These are phyloP conservation scores for Hypena proboscidalis DNA, from an alignment of 2,888 invertebrate genomes.

Conservation along the genomic window DNA sequence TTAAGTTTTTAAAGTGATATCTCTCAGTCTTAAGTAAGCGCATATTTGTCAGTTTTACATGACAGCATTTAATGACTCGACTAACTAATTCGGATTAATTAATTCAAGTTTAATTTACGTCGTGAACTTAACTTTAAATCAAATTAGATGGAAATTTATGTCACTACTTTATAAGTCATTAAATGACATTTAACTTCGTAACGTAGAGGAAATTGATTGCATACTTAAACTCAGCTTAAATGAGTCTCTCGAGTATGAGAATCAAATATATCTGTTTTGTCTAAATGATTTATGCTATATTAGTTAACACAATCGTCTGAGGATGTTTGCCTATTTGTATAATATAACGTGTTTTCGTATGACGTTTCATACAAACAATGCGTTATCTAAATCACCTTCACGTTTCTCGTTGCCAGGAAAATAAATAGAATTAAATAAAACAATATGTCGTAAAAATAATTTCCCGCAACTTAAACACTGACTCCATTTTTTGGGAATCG, in stretches of 20 bases:
- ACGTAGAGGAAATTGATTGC: background rate
- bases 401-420: conserved; percentile 9
- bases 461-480: too few species aligned
- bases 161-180: background rate
- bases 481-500: too few species aligned
- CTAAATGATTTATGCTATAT: conserved; percentile 21
- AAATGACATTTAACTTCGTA: background rate
- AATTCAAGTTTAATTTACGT: too few species aligned
- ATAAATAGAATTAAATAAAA: conserved; percentile 10
- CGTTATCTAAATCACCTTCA: conserved; percentile 35
- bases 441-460: too few species aligned
- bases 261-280: background rate
- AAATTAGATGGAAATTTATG: too few species aligned
- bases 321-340: conserved; percentile 34
- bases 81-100: too few species aligned
- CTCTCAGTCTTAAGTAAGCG: background rate
- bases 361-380: conserved; percentile 34
- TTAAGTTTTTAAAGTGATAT: too few species aligned
- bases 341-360: conserved; percentile 7
- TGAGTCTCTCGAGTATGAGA: too few species aligned
- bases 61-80: too few species aligned
- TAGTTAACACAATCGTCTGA: conserved; percentile 23
- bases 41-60: too few species aligned
- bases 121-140: too few species aligned
- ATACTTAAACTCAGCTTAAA: background rate